Conservation (phyloP, 2,888 invertebrate species). For the Tortricodes alternella region DNA sequence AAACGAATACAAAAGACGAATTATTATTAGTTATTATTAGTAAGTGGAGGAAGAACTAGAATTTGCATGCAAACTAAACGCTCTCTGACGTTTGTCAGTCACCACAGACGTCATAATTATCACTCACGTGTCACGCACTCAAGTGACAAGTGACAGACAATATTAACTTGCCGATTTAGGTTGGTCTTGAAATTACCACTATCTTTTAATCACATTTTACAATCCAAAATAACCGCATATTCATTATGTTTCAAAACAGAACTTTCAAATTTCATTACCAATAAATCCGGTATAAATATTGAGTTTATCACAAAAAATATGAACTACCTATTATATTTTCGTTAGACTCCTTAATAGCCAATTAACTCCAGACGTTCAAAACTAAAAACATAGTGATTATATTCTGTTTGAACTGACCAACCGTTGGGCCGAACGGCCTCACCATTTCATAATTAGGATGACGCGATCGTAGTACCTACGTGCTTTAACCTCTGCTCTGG, state of each 20-base stretch:
- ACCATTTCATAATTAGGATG: constrained; percentile 24
- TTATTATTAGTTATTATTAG: no score
- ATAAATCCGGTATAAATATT: background rate
- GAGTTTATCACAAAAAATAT: background rate
- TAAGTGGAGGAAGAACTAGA: no score
- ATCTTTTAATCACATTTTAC: background rate
- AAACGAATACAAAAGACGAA: no score
- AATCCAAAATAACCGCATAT: constrained; percentile 7
- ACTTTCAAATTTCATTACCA: background rate
- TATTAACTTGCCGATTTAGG: constrained; percentile 14
- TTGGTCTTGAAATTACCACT: background rate
- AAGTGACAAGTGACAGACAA: no score
- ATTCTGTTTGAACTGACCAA: no score
- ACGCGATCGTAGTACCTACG: constrained; percentile 18
- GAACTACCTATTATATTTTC: background rate
- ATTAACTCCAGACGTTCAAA: background rate
- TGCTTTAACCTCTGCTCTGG: constrained; percentile 8
- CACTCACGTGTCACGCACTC: no score
- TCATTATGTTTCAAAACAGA: background rate
- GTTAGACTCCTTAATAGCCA: background rate
- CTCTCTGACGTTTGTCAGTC: background rate
- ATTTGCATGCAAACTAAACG: background rate
- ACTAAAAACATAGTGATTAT: no score
- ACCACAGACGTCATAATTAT: no score
- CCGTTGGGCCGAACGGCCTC: background rate